Base-by-base conservation (phyloP, 2,888 invertebrate species). In the Acanthosoma haemorrhoidale region DNA sequence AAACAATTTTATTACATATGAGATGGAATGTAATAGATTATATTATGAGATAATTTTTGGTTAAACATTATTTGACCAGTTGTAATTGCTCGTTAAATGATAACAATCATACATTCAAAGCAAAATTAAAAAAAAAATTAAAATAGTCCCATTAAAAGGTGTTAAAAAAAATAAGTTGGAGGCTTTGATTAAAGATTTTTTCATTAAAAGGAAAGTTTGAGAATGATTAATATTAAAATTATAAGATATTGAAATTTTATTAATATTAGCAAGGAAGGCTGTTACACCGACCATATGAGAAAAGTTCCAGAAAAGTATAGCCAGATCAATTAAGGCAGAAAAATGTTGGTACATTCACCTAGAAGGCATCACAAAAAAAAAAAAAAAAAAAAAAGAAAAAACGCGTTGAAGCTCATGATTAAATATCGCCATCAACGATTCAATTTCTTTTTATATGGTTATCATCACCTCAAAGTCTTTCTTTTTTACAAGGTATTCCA, bases 401-500 rank as follows among this genome's bases (percentile, higher is more conserved):
- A 67, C 51, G 67, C 64, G 15, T 21, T 64, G 64, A 64, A 64
- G 64, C 67, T 66, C 70, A 60, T 34, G 58, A 68, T 68, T 72
- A 68, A 68, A 69, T 41, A 63, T 69, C 41, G 60, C 68, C 58
- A 59, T 38, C 29, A 51, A 69, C 64, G 21, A 25, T 70, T 70
- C 51, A 34, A 64, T 43, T 69, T 18, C 43, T 31, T 68, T 29
- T 69, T 38, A 36, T 58, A 29, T 18, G 18, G 16, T 59, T 59
- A 15, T 21, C 36, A 16, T 69, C 69, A 97, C 96, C 94, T 97
- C 95, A 84, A 89, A 90, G 84, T 98, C 98, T 91, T 98, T 98
- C 87, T 92, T 91, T 85, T 93, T 92, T 84, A 97, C 96, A 85
- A 92, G 86, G 87, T 92, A 91, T 87, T 99, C 98, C 88, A 97